These are phyloP conservation scores for Centropus bengalensis DNA, from an alignment of 2,113 vertebrate species.

Conservation along the genomic window DNA sequence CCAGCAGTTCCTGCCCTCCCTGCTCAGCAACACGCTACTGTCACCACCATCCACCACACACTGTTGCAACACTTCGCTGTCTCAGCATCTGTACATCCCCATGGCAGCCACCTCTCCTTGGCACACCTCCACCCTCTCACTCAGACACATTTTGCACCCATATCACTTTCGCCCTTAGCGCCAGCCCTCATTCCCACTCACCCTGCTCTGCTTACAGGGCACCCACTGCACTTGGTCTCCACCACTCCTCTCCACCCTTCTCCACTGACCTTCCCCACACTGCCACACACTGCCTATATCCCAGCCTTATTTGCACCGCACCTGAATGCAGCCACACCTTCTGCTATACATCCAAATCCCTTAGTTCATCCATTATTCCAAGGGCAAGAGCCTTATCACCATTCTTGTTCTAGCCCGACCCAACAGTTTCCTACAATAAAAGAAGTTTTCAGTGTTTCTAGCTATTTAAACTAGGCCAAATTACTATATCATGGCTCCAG, in stretches of 20 bases:
- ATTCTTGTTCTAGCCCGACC: slow-evolving; percentile 71
- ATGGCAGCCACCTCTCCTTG: slow-evolving; percentile 68
- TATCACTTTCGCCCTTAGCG: slow-evolving; percentile 72
- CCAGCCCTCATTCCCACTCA: slow-evolving; percentile 78
- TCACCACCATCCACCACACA: slow-evolving; percentile 84
- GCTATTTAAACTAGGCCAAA: slow-evolving; percentile 59
- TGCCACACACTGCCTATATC: slow-evolving; percentile 74
- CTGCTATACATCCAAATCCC: slow-evolving; percentile 78
- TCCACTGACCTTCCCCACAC: slow-evolving; percentile 77
- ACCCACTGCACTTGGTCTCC: slow-evolving; percentile 74
- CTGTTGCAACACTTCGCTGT: slow-evolving; percentile 86
- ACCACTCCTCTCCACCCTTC: slow-evolving; percentile 75
- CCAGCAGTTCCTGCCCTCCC: slow-evolving; percentile 75
- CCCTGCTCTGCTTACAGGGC: slow-evolving; percentile 76
- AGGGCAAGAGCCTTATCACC: slow-evolving; percentile 78
- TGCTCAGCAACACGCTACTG: slow-evolving; percentile 73
- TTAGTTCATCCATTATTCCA: slow-evolving; percentile 80
- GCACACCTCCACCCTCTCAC: slow-evolving; percentile 84
- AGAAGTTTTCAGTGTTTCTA: slow-evolving; percentile 69
- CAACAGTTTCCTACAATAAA: slow-evolving; percentile 62
- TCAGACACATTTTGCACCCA: slow-evolving; percentile 80
- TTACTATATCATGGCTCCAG: background rate
- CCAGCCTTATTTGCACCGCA: slow-evolving; percentile 80
- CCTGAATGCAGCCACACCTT: slow-evolving; percentile 68
- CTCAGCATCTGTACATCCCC: slow-evolving; percentile 76